phyloP scores from a whole-genome alignment of 2,888 invertebrate genomes.

The Actias luna region DNA sequence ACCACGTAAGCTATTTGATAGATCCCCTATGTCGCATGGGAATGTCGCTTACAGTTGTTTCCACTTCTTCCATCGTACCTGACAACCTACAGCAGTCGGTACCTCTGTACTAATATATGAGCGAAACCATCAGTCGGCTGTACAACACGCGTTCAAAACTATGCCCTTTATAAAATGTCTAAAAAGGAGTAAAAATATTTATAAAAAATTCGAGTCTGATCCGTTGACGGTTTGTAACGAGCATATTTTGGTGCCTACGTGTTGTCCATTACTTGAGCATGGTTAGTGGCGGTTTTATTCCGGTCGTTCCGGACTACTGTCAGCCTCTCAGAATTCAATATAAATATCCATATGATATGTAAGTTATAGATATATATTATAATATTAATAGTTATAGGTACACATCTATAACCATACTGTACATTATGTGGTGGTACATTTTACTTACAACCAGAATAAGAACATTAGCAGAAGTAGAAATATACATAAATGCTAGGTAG shows the following conservation, averaged over 20 bases:
- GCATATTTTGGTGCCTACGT: conserved; percentile 13
- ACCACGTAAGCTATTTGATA: conserved; percentile 64
- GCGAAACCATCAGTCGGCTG: conserved; percentile 20
- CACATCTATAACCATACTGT: conserved; percentile 71
- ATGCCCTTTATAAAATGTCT: conserved; percentile 62
- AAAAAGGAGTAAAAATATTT: conserved; percentile 67
- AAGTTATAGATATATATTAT: conserved; percentile 67
- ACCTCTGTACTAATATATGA: conserved; percentile 18
- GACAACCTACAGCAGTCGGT: conserved; percentile 44
- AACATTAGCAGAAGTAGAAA: conserved; percentile 51
- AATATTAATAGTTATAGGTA: conserved; percentile 70
- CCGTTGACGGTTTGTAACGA: conserved; percentile 23
- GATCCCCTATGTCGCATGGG: background rate
- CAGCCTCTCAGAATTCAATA: conserved; percentile 67
- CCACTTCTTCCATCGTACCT: conserved; percentile 22
- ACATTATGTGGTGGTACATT: conserved; percentile 68
- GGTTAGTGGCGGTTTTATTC: conserved; percentile 44
- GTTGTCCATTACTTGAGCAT: conserved; percentile 50
- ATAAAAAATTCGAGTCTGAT: conserved; percentile 50
- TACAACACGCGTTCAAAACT: conserved; percentile 50
- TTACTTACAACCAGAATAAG: conserved; percentile 64
- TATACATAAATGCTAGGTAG: conserved; percentile 64
- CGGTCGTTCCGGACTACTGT: conserved; percentile 55
- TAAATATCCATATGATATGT: conserved; percentile 77
- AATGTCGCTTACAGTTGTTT: background rate